Conservation (phyloP, 1,140 invertebrate species). For the Amphibalanus amphitrite region DNA sequence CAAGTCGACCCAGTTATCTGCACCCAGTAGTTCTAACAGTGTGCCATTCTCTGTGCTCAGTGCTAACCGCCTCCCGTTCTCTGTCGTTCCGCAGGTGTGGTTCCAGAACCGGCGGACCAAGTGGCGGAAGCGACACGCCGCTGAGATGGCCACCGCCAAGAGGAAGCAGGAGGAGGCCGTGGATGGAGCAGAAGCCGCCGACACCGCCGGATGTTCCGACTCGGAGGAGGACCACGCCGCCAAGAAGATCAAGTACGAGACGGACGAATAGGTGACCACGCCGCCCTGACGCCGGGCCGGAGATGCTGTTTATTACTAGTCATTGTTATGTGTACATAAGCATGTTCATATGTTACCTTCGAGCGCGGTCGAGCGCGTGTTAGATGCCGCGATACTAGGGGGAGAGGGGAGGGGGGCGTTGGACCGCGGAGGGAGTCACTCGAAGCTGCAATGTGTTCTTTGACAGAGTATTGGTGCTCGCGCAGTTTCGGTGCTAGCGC, state of each 20-base stretch:
- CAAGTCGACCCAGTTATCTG: too few relatives aligned
- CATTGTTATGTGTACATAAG: background rate
- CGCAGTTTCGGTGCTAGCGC: too few relatives aligned
- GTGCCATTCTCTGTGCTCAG: background rate
- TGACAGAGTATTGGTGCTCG: too few relatives aligned
- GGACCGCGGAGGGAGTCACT: too few relatives aligned
- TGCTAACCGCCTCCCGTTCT: background rate
- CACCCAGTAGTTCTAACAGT: too few relatives aligned
- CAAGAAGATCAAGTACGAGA: slow-evolving; percentile 1
- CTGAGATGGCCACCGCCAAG: slow-evolving; percentile 96
- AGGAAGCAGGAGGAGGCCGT: slow-evolving; percentile 86
- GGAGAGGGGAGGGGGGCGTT: too few relatives aligned
- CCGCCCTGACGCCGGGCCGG: too few relatives aligned
- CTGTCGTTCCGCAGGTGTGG: slow-evolving; percentile 65
- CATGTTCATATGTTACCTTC: background rate
- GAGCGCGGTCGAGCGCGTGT: background rate
- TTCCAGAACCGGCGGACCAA: slow-evolving; percentile 98
- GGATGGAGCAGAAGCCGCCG: slow-evolving; percentile 35
- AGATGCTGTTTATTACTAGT: background rate
- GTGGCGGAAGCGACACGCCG: slow-evolving; percentile 98
- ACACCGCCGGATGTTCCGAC: background rate
- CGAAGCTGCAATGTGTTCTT: too few relatives aligned
- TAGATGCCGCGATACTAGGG: background rate
- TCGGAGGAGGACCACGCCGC: background rate
- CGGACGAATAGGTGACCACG: background rate